Percentiles rank a stretch among this genome's conserved stretches.
phyloP scores from a whole-genome alignment of 2,888 invertebrate species.

The Thalpophila matura region DNA sequence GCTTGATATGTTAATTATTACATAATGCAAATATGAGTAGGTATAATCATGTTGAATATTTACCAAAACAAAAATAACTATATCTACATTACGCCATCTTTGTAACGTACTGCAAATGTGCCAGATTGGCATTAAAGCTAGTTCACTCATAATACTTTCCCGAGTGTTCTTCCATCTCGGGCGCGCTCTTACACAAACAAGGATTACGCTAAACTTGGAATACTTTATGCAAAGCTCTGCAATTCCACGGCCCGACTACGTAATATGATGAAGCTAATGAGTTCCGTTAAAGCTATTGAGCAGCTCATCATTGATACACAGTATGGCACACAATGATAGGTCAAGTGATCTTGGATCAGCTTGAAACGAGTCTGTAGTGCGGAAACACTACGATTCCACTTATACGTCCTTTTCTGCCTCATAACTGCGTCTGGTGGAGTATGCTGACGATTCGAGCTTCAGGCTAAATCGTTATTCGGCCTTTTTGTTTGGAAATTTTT shows the following conservation, averaged over 20 bases:
- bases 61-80: conserved; percentile 10
- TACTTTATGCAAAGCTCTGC: conserved; percentile 56
- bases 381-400: conserved; percentile 48
- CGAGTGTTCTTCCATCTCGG: conserved; percentile 24
- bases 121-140: conserved; percentile 20
- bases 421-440: conserved; percentile 42
- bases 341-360: conserved; percentile 43
- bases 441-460: conserved; percentile 22
- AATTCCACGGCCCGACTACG: conserved; percentile 38
- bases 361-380: conserved; percentile 34
- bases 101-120: conserved; percentile 26
- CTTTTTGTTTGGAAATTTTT: conserved; percentile 35
- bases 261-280: conserved; percentile 51
- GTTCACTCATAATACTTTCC: conserved; percentile 33
- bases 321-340: conserved; percentile 15
- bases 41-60: too few species aligned
- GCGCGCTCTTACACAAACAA: conserved; percentile 41
- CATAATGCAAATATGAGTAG: too few species aligned
- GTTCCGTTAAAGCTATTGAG: conserved; percentile 22
- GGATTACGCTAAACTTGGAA: conserved; percentile 44
- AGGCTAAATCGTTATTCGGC: conserved; percentile 35
- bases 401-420: conserved; percentile 37
- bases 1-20: too few species aligned
- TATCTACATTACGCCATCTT: conserved; percentile 9
- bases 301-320: conserved; percentile 24